Percentiles rank a stretch among this genome's conserved stretches.
phyloP scores from a whole-genome alignment of 2,888 invertebrate species.

The Hirtodrosophila confusa region DNA sequence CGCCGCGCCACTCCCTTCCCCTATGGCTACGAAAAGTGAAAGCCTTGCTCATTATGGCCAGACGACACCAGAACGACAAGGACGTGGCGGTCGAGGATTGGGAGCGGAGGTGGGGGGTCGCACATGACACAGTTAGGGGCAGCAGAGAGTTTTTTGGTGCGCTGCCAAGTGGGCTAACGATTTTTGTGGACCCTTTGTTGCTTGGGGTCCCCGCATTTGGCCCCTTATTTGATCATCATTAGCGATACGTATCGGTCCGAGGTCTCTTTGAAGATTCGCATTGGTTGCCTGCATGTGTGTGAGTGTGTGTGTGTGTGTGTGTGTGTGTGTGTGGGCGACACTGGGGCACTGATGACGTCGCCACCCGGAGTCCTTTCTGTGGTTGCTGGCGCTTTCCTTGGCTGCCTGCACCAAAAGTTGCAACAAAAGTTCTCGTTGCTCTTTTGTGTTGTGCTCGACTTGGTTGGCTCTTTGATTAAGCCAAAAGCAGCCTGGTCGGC shows the following conservation, averaged over 20 bases:
- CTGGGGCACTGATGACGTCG: conserved; percentile 43
- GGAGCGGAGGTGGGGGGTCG: conserved; percentile 1
- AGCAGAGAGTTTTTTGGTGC: conserved; percentile 60
- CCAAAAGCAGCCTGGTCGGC: conserved; percentile 32
- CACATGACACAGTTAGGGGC: conserved; percentile 59
- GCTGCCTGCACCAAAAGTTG: conserved; percentile 65
- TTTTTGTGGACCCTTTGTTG: conserved; percentile 58
- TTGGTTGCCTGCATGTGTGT: conserved; percentile 30
- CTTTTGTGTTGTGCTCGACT: conserved; percentile 58
- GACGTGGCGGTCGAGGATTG: conserved; percentile 2
- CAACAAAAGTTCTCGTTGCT: conserved; percentile 65
- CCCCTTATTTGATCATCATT: conserved; percentile 79
- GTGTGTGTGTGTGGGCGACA: conserved; percentile 37
- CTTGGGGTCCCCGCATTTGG: conserved; percentile 48
- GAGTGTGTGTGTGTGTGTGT: conserved; percentile 7
- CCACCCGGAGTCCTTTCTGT: conserved; percentile 28
- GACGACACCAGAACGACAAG: conserved; percentile 30
- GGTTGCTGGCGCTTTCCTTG: conserved; percentile 51
- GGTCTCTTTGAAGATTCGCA: conserved; percentile 40
- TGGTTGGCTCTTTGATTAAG: conserved; percentile 67
- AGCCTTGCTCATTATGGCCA: conserved; percentile 66
- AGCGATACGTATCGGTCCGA: conserved; percentile 72
- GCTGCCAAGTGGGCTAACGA: conserved; percentile 78
- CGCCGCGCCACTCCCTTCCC: conserved; percentile 1
- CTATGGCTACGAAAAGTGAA: conserved; percentile 44